Base-by-base conservation (phyloP, 2,113 vertebrate genomes). In the Rana temporaria region DNA sequence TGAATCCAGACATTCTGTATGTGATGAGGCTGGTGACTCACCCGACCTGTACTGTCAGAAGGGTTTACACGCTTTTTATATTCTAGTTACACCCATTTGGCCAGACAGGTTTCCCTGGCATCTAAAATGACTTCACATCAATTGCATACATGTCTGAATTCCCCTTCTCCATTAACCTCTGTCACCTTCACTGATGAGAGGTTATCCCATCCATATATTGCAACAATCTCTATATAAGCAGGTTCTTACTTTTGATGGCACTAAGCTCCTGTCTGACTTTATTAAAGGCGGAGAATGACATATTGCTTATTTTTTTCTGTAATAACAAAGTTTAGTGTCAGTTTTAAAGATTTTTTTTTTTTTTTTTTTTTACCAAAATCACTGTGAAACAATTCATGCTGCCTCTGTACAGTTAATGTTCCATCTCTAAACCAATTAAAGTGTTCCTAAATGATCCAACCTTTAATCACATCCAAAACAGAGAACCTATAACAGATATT, bases 61-160 rank as follows among this genome's bases (percentile, higher is more conserved):
- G 6, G 18, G 9, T 19, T 24, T 70, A 69, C 11, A 16, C 26
- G n/a, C 19, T 11, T n/a, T 42, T 34, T 22, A 75, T 17, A 20
- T 42, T 20, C 22, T 63, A 4, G 60, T 63, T 63, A 63, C 60
- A 63, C 60, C 60, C 60, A 18, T 22, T 75, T 20, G n/a, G 19
- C 72, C 56, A 75, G 72, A 75, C 72, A 7, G 12, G 30, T 22
- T 56, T 38, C 30, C 59, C 32, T 60, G 56, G 30, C 26, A 48
- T 59, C 7, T 14, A n/a, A 11, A 52, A 55, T 30, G 69, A 52
- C 42, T 70, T 4, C 68, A 53, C 15, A 42, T 20, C 72, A 75
- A 59, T 60, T 60, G 32, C n/a, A 75, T 63, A 34, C 30, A 38
- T 20, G 19, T 59, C 32, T 32, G 30, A 38, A 30, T n/a, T 60